Evolutionary conservation across 2,888 invertebrate species (phyloP).

Genomic region (Cylloceria caligata): DNA sequence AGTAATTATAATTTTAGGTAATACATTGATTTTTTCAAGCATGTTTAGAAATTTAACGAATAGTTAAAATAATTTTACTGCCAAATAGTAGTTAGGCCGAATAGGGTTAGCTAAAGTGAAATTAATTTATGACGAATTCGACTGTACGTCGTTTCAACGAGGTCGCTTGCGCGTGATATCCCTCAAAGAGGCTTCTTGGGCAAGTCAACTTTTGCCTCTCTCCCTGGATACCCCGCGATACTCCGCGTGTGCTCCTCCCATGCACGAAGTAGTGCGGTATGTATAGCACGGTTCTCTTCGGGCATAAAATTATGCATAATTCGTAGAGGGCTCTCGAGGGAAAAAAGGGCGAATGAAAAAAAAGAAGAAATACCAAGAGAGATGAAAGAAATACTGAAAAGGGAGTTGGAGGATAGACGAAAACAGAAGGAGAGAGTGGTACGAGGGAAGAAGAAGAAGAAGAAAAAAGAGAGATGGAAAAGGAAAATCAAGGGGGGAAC

Average conservation of each 20-base stretch:
- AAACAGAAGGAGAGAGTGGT: not conserved
- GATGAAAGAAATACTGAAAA: conserved; percentile 41
- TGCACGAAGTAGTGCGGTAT: conserved; percentile 4
- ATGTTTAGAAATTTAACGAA: too few relatives aligned
- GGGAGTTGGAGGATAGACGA: conserved; percentile 32
- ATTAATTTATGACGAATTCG: not conserved
- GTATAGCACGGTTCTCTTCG: conserved; percentile 36
- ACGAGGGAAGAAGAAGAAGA: conserved; percentile 27
- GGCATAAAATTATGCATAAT: conserved; percentile 62
- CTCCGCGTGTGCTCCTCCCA: not conserved
- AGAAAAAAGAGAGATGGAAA: conserved; percentile 12
- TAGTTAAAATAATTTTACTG: too few relatives aligned
- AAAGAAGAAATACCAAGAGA: conserved; percentile 12
- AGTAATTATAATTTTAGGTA: too few relatives aligned
- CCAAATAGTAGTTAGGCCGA: too few relatives aligned
- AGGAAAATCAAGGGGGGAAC: not conserved
- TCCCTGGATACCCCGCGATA: conserved; percentile 33
- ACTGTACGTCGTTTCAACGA: not conserved
- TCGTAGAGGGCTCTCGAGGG: conserved; percentile 44
- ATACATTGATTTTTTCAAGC: too few relatives aligned
- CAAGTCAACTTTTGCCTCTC: conserved; percentile 11
- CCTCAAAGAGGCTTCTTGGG: not conserved
- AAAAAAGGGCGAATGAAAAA: conserved; percentile 26
- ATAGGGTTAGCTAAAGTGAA: too few relatives aligned
- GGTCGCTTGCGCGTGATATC: not conserved